These are phyloP conservation scores for Hypercompe scribonia DNA, from an alignment of 2,888 invertebrate genomes.

Conservation along the genomic window DNA sequence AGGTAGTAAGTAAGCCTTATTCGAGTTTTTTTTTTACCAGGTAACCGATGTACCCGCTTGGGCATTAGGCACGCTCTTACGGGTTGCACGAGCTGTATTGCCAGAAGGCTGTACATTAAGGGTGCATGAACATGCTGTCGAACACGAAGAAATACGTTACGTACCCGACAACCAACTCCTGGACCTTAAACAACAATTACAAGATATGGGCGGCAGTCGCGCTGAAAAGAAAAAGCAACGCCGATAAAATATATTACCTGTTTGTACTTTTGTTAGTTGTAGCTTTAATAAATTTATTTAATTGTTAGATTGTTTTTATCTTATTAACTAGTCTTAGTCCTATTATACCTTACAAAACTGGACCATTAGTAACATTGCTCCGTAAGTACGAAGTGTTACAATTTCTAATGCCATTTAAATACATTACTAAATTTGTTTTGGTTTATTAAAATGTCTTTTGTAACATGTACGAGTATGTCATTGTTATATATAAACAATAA, in stretches of 20 bases:
- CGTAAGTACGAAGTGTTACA: no score
- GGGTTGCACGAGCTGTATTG: slow-evolving; percentile 90
- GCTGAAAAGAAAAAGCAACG: slow-evolving; percentile 75
- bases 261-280: slow-evolving; percentile 22
- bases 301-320: not conserved
- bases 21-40: slow-evolving; percentile 55
- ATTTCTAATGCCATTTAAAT: no score
- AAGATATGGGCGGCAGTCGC: slow-evolving; percentile 87
- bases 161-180: slow-evolving; percentile 94
- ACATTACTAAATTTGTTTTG: no score
- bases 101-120: slow-evolving; percentile 93
- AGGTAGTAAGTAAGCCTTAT: not conserved
- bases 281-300: slow-evolving; percentile 30
- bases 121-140: slow-evolving; percentile 89
- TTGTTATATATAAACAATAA: no score
- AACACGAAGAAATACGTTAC: slow-evolving; percentile 90
- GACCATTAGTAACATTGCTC: no score
- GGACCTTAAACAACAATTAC: slow-evolving; percentile 91
- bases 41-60: slow-evolving; percentile 88
- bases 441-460: no score
- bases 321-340: not conserved
- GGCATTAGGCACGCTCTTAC: slow-evolving; percentile 90
- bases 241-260: slow-evolving; percentile 26
- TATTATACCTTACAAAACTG: not conserved
- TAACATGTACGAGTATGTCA: no score